Percentiles rank a stretch among this genome's conserved stretches.
These are phyloP conservation scores for Mormoops blainvillei DNA, from an alignment of 2,113 vertebrate species.

Conservation along the genomic window DNA sequence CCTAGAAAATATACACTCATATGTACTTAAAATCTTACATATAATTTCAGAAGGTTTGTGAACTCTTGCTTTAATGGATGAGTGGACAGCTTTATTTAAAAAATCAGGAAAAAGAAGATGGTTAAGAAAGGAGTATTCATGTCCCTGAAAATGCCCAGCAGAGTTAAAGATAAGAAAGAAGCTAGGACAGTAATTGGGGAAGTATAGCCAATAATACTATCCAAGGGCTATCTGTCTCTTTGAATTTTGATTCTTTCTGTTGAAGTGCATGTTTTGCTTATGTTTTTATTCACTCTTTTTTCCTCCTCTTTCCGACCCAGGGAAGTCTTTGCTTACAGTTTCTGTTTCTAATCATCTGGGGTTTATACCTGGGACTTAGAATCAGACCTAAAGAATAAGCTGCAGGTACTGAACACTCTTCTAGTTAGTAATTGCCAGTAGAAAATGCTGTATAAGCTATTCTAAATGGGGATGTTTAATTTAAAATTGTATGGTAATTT, in stretches of 20 bases:
- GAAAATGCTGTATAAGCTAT: neutral
- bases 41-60: neutral
- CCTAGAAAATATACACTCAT: neutral
- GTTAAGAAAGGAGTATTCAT: neutral
- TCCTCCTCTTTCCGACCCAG: neutral
- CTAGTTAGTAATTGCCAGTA: neutral
- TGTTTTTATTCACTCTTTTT: constrained; percentile 22
- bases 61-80: neutral
- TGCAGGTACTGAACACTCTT: neutral
- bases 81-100: neutral
- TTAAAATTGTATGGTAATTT: neutral
- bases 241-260: constrained; percentile 3
- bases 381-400: neutral
- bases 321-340: constrained; percentile 26
- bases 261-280: neutral
- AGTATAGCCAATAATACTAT: neutral
- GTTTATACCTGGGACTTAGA: constrained; percentile 26
- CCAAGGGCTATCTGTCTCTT: neutral
- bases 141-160: neutral
- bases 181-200: neutral
- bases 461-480: neutral
- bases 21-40: neutral
- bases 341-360: constrained; percentile 5
- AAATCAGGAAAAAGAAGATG: neutral
- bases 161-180: neutral